These are phyloP conservation scores for Drosophila teissieri DNA, from an alignment of 1,140 invertebrate species.

Conservation along the genomic window DNA sequence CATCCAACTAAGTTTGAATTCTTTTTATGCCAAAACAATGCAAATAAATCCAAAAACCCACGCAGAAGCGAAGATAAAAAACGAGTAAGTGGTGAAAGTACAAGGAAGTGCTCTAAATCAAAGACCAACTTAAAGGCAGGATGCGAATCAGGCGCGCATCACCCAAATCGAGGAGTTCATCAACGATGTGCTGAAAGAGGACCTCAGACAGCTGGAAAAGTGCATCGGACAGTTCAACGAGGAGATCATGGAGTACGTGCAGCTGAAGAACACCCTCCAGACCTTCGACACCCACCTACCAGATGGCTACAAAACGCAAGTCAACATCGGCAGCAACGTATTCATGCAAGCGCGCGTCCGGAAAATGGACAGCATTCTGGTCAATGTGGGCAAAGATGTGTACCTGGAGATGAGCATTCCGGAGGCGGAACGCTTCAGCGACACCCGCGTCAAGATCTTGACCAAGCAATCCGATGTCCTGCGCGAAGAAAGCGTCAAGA, in stretches of 20 bases:
- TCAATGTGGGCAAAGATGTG: constrained; percentile 91
- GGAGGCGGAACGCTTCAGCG: constrained; percentile 90
- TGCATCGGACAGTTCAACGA: constrained; percentile 87
- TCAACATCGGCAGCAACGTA: constrained; percentile 91
- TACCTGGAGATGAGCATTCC: constrained; percentile 90
- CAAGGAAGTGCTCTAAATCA: not conserved
- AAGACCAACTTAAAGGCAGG: not conserved
- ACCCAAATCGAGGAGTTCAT: constrained; percentile 87
- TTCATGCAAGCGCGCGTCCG: constrained; percentile 89
- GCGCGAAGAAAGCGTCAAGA: constrained; percentile 88
- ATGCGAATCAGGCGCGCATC: constrained; percentile 43
- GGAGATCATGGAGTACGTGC: constrained; percentile 90
- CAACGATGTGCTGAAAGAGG: constrained; percentile 88
- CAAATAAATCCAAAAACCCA: not conserved
- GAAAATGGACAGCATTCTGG: constrained; percentile 88
- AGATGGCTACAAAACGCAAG: constrained; percentile 90
- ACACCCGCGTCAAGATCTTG: constrained; percentile 88
- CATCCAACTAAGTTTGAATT: too few species aligned
- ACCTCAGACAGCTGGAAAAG: constrained; percentile 87
- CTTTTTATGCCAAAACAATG: not conserved
- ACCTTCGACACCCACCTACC: constrained; percentile 86
- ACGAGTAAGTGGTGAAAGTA: not conserved
- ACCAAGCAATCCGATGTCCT: constrained; percentile 88
- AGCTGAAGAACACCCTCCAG: constrained; percentile 88
- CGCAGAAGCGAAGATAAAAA: not conserved